Evolutionary conservation across 2,888 invertebrate species (phyloP), one percentile per base, ranked within the genome.

Genomic region (Lasioglossum malachurum): DNA sequence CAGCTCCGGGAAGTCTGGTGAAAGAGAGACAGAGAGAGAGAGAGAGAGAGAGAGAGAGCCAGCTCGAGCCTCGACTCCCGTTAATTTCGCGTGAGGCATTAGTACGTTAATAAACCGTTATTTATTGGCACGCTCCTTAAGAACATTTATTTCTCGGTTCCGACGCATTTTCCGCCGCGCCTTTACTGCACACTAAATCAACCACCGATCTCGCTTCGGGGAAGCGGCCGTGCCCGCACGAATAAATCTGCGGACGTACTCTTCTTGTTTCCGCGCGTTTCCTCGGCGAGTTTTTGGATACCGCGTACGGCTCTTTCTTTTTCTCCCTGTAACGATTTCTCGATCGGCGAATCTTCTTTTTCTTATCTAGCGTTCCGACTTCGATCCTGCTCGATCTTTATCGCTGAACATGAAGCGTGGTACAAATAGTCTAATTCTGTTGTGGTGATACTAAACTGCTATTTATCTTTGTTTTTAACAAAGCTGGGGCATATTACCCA

Each of bases 71-170:
- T 76, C 77, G 87, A 82, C 87, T 89, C 87, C 87, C 87, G 87
- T 93, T 93, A 92, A 92, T 93, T 94, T 93, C 87, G 83, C 88
- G 83, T 87, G 85, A 90, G 89, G 89, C 88, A 91, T 92, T 92
- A 91, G 89, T 87, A 87, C 84, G 88, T 93, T 93, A 90, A 93
- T 93, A 90, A 92, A 92, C 88, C 85, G 89, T 93, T 93, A 93
- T 93, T 93, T 93, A 94, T 93, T 87, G 92, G 79, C 84, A 80
- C 86, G 86, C 80, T 80, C 67, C 79, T 86, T 87, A 83, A 84
- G 87, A 87, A 89, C 82, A 88, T 90, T 90, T 89, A 91, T 86
- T 88, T 80, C 83, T 75, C 83, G 74, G 83, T 83, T 53, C 78
- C 82, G 67, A 57, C 41, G 78, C 80, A 77, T 87, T 89, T 87